These are phyloP conservation scores for Umimayanthus chanpuru DNA, from an alignment of 92 coral and sea anemone genomes.

Conservation along the genomic window DNA sequence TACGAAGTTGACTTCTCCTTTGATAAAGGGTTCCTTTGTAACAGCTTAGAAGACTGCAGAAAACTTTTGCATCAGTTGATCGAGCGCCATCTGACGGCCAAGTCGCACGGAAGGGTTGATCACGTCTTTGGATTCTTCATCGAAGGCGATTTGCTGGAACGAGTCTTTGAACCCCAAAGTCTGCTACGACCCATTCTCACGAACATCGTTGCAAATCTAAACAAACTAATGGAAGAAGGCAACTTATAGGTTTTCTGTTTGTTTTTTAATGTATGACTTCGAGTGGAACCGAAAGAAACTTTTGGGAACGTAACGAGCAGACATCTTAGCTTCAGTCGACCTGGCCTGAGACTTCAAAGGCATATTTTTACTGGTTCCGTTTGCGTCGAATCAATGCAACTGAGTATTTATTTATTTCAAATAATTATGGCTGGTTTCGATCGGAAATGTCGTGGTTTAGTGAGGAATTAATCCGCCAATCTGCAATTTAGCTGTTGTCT, in stretches of 20 bases:
- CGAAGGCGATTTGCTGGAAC: slow-evolving; percentile 89
- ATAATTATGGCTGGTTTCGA: slow-evolving; percentile 5
- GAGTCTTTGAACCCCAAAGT: slow-evolving; percentile 77
- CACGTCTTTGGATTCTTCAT: slow-evolving; percentile 94
- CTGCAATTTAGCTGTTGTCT: not conserved
- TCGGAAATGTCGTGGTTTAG: slow-evolving; percentile 16
- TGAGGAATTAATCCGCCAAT: not conserved
- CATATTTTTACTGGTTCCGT: not conserved
- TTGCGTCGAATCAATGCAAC: not conserved
- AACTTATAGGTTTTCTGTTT: slow-evolving; percentile 62
- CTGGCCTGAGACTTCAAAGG: slow-evolving; percentile 2
- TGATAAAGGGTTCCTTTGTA: slow-evolving; percentile 85
- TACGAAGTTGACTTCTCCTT: slow-evolving; percentile 98
- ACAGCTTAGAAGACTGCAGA: slow-evolving; percentile 79
- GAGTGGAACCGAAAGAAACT: slow-evolving; percentile 7
- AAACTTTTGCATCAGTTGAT: slow-evolving; percentile 82
- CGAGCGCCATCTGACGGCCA: slow-evolving; percentile 83
- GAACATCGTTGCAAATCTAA: slow-evolving; percentile 83
- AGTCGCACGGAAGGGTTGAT: slow-evolving; percentile 95
- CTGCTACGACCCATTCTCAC: slow-evolving; percentile 69
- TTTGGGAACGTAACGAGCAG: not conserved
- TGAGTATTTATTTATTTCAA: slow-evolving; percentile 43
- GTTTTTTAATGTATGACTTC: not conserved
- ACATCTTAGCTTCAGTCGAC: slow-evolving; percentile 1
- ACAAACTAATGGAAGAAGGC: slow-evolving; percentile 96